phyloP scores from a whole-genome alignment of 53 echinoderm and acorn worm genomes.

The Holothuria leucospilota region DNA sequence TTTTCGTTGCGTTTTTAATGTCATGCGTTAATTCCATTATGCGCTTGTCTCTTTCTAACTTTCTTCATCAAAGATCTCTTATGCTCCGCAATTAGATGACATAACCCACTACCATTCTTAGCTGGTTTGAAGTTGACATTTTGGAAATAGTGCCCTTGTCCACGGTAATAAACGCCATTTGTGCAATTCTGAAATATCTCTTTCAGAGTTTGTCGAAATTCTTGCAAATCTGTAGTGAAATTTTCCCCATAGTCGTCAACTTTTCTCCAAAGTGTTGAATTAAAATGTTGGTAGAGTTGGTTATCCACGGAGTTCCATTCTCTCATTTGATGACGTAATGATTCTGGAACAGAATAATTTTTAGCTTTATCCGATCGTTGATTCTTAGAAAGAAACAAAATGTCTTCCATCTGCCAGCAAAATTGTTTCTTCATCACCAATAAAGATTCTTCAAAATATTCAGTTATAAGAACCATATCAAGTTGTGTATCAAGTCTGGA shows the following conservation, averaged over 20 bases:
- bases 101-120: conserved; percentile 30
- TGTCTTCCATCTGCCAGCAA: conserved; percentile 78
- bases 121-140: conserved; percentile 61
- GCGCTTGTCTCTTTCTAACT: not conserved
- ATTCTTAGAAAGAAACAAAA: conserved; percentile 80
- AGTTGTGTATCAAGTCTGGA: conserved; percentile 64
- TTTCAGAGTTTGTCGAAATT: conserved; percentile 59
- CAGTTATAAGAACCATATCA: conserved; percentile 77
- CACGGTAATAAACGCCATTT: conserved; percentile 45
- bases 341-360: not conserved
- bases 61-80: conserved; percentile 25
- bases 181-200: conserved; percentile 68
- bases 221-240: conserved; percentile 61
- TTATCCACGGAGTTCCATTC: conserved; percentile 78
- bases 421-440: conserved; percentile 68
- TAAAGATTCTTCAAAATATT: conserved; percentile 84
- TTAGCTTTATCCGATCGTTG: conserved; percentile 52
- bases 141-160: conserved; percentile 67
- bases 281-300: conserved; percentile 74
- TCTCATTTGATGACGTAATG: conserved; percentile 69
- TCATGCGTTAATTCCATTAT: too few relatives aligned
- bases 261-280: conserved; percentile 75
- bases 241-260: conserved; percentile 70
- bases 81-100: conserved; percentile 55
- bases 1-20: too few relatives aligned